Evolutionary conservation across 2,113 vertebrate genomes (phyloP), one percentile per base, ranked within the genome.

Genomic region (Nettapus auritus): DNA sequence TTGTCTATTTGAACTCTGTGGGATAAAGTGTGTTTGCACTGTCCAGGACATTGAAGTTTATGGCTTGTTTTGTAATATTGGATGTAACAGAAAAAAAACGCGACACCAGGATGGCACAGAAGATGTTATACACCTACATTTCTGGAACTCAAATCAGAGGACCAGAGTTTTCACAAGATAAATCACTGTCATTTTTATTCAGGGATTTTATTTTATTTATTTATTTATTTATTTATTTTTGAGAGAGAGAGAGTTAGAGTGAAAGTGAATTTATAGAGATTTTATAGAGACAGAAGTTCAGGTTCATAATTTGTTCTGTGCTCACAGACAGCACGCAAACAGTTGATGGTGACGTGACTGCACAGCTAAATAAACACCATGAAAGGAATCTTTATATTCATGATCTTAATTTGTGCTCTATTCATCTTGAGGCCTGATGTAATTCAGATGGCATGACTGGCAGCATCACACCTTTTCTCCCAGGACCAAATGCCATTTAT

Each of bases 321-420:
- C 60, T 95, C 1, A 3, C 67, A 74, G 79, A 86, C 82, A 90
- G 71, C 36, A n/a, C 1, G 0, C 38, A 85, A 59, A 31, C 75
- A 76, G 77, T 63, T 4, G 10, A 42, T 75, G 86, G 55, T 89
- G 90, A 86, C 0, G 0, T 67, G 92, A 63, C 86, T 60, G 36
- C 46, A 60, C 68, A 93, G 29, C 69, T 88, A 83, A 93, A 94
- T 46, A 93, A 83, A 83, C 86, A 67, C 2, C 1, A 0, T 95
- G 88, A 96, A 96, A 94, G 88, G 59, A 84, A 63, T 86, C 80
- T 92, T 95, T 96, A 83, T 94, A 81, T 74, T 93, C 64, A 6
- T 42, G 20, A 20, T 92, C 56, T 90, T 78, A 77, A 52, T 80
- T 78, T 84, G 77, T 28, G 13, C 34, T 92, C 29, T 33, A 4